Base-by-base conservation (phyloP, 2,797 vertebrate genomes). In the Gobionotothen gibberifrons region DNA sequence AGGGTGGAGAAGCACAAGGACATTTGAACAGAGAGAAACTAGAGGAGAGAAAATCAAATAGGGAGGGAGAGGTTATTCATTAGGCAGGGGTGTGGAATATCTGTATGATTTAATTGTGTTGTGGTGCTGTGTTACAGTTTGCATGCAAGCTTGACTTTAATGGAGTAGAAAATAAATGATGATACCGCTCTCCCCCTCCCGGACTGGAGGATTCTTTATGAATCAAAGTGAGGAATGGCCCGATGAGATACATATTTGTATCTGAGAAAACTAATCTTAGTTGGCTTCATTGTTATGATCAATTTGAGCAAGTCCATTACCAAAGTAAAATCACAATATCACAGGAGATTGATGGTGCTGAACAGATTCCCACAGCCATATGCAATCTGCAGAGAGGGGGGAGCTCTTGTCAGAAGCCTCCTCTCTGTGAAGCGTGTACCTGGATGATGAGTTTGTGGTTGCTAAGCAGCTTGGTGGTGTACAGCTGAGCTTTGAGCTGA, bases 371-470 rank as follows among this genome's bases (percentile, higher is more conserved):
- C 60, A 46, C 44, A 57, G 39, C n/a, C 59, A 32, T 40, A 54
- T 26, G 74, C 64, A 70, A 47, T 79, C 48, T 60, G 21, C 52
- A 67, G 65, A 43, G 60, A 67, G 52, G 21, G 54, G 57, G 17
- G 39, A 69, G 55, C 21, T 71, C 52, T 26, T 58, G 32, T 64
- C 54, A 72, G 52, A 58, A 66, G 44, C 19, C 56, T 51, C 12
- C 1, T 69, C 16, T 72, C 17, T n/a, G 17, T 69, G 54, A 53
- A 69, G 61, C 47, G 29, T 40, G 48, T 89, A 98, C 97, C 96
- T 98, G 97, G 60, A 97, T 81, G 74, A 97, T 68, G 60, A 98
- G 95, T 87, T 93, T 96, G 87, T 90, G 74, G 47, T 96, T 86
- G 17, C 91, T 87, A 64, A 95, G 93, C 69, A 98, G 93, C 75